Base-by-base conservation (phyloP, 2,113 vertebrate genomes). In the Trematocara macrostoma region DNA sequence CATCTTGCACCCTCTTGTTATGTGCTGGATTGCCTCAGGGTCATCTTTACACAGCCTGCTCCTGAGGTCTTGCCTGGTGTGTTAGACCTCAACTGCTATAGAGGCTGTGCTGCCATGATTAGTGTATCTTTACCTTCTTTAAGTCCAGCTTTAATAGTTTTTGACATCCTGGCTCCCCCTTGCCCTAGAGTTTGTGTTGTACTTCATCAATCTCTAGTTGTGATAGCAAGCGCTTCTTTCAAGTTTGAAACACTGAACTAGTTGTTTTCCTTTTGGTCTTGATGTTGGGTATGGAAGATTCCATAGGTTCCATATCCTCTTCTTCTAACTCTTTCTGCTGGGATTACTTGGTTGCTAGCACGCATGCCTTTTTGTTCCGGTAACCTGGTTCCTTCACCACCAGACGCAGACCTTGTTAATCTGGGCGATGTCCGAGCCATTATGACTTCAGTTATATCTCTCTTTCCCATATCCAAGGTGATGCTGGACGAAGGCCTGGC, bases 401-500 rank as follows among this genome's bases (percentile, higher is more conserved):
- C 57, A 35, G 57, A 61, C 0, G 5, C 57, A 61, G 57, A 35
- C 31, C 0, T 61, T 61, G 57, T 35, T 61, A 35, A 61, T 61
- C 57, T 61, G 16, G 31, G 31, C 0, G 9, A 61, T 35, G 57
- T 61, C 57, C 0, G 1, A 11, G 57, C 57, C 8, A 2, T 29
- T 11, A 61, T 61, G 9, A 31, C 3, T 61, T 61, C 57, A 35
- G 57, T 61, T 18, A 35, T 61, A 11, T 35, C 9, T n/a, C 57
- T 3, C 16, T 61, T 61, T 18, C 57, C 31, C 9, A 61, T 61
- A 35, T 61, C 3, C 31, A 35, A 61, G 31, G 16, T 35, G 57
- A 61, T 61, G 31, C 57, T 61, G 31, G 31, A 61, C 0, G 9
- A 61, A 61, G 29, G 5, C 1, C 57, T 35, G 31, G 57, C 57